phyloP scores from a whole-genome alignment of 2,888 invertebrate genomes.

The Torymus auratus region DNA sequence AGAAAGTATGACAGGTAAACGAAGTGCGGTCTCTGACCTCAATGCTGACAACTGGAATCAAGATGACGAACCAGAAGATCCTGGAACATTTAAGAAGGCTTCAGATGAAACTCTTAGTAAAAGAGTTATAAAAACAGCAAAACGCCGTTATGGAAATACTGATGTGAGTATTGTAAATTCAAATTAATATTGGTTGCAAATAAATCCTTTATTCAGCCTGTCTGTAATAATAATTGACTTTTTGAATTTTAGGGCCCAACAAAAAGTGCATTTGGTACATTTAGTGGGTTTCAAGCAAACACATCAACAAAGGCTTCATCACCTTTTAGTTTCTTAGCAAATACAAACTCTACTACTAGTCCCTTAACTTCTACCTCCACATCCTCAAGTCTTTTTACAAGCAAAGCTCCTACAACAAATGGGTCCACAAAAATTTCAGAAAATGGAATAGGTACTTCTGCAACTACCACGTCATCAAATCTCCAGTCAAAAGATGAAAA shows the following conservation, averaged over 20 bases:
- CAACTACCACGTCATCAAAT: conserved; percentile 24
- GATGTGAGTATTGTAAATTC: conserved; percentile 59
- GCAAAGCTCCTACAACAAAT: conserved; percentile 62
- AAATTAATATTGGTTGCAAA: conserved; percentile 3
- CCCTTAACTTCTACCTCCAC: conserved; percentile 41
- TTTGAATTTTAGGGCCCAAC: conserved; percentile 72
- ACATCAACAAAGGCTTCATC: conserved; percentile 67
- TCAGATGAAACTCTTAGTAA: conserved; percentile 84
- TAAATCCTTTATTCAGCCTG: conserved; percentile 13
- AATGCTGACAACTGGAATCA: conserved; percentile 92
- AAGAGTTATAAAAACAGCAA: conserved; percentile 88
- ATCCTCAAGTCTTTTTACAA: conserved; percentile 56
- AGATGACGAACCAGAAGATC: conserved; percentile 86
- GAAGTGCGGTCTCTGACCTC: conserved; percentile 85
- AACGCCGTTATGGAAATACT: conserved; percentile 78
- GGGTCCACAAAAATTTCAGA: conserved; percentile 62
- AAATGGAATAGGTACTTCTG: conserved; percentile 59
- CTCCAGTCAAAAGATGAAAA: conserved; percentile 56
- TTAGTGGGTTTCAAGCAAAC: conserved; percentile 78
- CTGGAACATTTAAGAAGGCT: conserved; percentile 85
- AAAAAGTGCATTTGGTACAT: conserved; percentile 83
- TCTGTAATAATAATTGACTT: not conserved
- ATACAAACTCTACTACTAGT: conserved; percentile 77
- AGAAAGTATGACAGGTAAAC: conserved; percentile 83
- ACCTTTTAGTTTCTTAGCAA: conserved; percentile 82